Evolutionary conservation across 2,797 vertebrate species (phyloP), one percentile per base, ranked within the genome.

Genomic region (Coendou prehensilis): DNA sequence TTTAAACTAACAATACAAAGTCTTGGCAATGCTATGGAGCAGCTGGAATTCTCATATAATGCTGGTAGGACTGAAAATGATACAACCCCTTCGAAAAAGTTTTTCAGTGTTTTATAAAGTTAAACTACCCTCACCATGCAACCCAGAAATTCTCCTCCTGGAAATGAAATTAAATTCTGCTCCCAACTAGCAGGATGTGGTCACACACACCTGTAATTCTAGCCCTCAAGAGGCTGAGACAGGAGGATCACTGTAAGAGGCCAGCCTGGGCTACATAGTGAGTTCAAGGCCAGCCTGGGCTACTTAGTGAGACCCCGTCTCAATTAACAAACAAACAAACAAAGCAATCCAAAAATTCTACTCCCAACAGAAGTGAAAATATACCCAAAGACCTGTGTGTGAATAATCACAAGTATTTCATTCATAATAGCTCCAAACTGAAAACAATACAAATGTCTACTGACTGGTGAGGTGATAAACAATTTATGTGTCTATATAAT

Each of bases 81-180:
- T 45, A 28, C 41, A 82, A 20, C 5, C 41, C 50, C 13, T 92
- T 89, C 79, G 73, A 41, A 94, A 97, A 93, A 92, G 41, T 69
- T 83, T 61, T 75, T 71, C 18, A 17, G n/a, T 84, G 8, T 95
- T 96, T 87, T 87, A 59, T 45, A 89, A 61, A 50, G 37, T 71
- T 91, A 87, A 92, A 47, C 9, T 63, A 64, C 30, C 76, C n/a
- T 56, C 73, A 64, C 1, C 59, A 59, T 71, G 37, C 10, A 63
- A n/a, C 9, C 3, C 17, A 54, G 26, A 5, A 90, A 85, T 59
- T 91, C 41, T 87, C 57, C 84, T 94, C 45, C 63, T 64, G 85
- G 83, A 89, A 88, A 67, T 81, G 69, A 94, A 87, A 92, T 26
- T 13, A 94, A 92, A 94, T 92, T 96, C 63, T 89, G 11, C 54